Evolutionary conservation across 2,113 vertebrate genomes (phyloP), one percentile per base, ranked within the genome.

Genomic region (Ciconia boyciana): DNA sequence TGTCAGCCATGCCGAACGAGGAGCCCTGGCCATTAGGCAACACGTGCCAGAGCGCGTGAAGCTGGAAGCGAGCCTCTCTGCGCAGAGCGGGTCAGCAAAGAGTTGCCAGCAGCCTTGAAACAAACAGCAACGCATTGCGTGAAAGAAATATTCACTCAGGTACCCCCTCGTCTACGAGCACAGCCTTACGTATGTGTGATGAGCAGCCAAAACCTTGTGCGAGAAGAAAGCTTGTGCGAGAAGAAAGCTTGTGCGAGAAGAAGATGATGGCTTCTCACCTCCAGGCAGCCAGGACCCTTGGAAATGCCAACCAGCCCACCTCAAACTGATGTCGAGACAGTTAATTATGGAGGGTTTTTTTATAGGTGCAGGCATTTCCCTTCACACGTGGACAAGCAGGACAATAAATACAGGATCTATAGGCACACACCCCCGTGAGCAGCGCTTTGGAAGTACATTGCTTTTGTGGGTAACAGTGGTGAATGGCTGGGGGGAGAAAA

Each of bases 1-100:
- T 97, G 96, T 96, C 87, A 96, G 96, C 80, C 10, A 7, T 41
- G 29, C 94, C 32, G 41, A 95, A 90, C 2, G 7, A 83, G 94
- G 92, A 97, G 96, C 90, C 60, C 60, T 57, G 82, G 69, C 94
- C 96, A 74, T 92, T 84, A 79, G 96, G 94, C 72, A 65, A 34
- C 92, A 64, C 82, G 54, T 88, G 85, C 95, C 10, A 2, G 74
- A 39, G 55, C 20, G 44, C 97, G 88, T 9, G 8, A 69, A 80
- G 62, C 72, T 94, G 89, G 75, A 44, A 80, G 51, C 10, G 13
- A 65, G 70, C 81, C 26, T 77, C 93, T 91, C 57, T 66, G 28
- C 31, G 21, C 57, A 62, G 96, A 86, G 34, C 8, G 5, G 70
- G 49, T 52, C 70, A 44, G 11, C 39, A 21, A 66, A 71, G 54